Conservation (phyloP, 2,113 vertebrate genomes). For the Gymnocephalus cernua region DNA sequence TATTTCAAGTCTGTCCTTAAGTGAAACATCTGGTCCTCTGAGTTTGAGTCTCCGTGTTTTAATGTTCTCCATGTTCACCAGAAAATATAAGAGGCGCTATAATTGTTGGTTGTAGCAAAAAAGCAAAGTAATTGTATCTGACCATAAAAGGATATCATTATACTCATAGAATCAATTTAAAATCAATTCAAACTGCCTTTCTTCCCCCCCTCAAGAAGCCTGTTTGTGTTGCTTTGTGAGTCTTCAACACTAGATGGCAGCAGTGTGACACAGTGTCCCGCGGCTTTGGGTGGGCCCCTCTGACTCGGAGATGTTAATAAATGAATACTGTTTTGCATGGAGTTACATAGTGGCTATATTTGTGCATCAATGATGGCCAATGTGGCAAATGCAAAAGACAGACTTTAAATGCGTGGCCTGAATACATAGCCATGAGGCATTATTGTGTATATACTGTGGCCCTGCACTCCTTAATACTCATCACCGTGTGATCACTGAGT, state of each 20-base stretch:
- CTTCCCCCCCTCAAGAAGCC: no score
- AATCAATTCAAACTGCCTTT: neutral
- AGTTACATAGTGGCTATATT: neutral
- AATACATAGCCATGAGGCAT: neutral
- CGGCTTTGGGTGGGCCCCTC: slow-evolving; percentile 49
- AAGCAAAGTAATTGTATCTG: neutral
- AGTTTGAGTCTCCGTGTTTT: neutral
- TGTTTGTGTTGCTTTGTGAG: neutral
- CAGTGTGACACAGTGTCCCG: slow-evolving; percentile 36
- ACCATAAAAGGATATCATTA: neutral
- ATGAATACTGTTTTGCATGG: neutral
- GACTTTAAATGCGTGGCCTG: neutral
- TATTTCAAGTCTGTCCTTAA: neutral
- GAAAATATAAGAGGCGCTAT: neutral
- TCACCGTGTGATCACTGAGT: neutral
- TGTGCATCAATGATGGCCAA: neutral
- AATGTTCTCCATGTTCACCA: neutral
- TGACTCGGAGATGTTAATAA: slow-evolving; percentile 25
- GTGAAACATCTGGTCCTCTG: neutral
- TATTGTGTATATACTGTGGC: neutral
- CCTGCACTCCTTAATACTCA: neutral
- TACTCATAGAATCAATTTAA: neutral
- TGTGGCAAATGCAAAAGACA: neutral
- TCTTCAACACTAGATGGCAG: slow-evolving; percentile 70
- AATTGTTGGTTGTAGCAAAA: no score